Percentiles rank a stretch among this genome's conserved stretches.
Evolutionary conservation across 35 echinoderm and acorn worm species (phyloP).

Genomic region (Diadema setosum): DNA sequence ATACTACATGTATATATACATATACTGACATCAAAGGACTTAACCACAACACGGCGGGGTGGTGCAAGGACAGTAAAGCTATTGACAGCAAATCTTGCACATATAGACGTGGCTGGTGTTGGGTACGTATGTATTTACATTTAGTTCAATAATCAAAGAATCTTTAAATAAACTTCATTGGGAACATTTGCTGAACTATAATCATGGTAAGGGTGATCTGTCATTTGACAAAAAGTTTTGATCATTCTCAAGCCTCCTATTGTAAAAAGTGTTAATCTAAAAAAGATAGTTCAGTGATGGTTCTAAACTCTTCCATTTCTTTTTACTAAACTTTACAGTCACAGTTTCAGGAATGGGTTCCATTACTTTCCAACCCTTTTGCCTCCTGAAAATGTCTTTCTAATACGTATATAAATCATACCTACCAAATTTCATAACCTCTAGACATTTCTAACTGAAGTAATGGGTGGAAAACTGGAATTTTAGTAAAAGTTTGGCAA

Average conservation of each 20-base stretch:
- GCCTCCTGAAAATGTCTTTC: neutral
- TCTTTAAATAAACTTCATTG: neutral
- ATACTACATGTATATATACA: no score
- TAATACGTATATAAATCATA: neutral
- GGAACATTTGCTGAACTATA: neutral
- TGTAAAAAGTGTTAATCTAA: neutral
- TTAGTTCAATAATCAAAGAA: neutral
- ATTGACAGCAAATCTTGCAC: no score
- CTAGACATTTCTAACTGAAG: neutral
- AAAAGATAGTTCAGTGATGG: neutral
- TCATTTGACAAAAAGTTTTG: neutral
- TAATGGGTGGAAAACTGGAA: neutral
- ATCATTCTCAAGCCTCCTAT: neutral
- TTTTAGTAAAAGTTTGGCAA: no score
- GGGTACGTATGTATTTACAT: no score
- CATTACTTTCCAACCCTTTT: neutral
- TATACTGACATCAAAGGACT: no score
- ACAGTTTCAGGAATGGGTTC: neutral
- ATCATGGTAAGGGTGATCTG: neutral
- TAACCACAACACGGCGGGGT: no score
- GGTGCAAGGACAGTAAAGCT: no score
- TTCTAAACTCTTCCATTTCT: no score
- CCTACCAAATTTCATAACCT: neutral
- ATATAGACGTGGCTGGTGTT: no score
- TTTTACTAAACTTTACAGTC: neutral